A percentile compares a stretch with the other conserved stretches of the same genome.
These are phyloP conservation scores for Ectropis grisescens DNA, from an alignment of 1,140 invertebrate species.

Conservation along the genomic window DNA sequence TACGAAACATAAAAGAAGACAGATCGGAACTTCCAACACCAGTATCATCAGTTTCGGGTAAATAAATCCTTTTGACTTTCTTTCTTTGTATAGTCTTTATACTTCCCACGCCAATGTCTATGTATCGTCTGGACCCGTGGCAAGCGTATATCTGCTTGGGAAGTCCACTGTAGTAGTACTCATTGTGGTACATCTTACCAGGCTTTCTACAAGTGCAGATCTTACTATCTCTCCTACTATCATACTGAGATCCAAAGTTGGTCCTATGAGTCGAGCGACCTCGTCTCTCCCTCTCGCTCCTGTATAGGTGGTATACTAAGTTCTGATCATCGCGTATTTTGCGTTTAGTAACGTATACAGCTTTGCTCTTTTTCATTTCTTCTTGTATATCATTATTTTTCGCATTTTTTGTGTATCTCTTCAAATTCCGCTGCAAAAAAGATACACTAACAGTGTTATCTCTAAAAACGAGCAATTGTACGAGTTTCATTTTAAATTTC, in stretches of 20 bases:
- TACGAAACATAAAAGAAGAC: slow-evolving; percentile 17
- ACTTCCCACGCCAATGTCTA: slow-evolving; percentile 31
- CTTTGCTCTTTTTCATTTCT: slow-evolving; percentile 48
- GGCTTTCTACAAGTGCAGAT: slow-evolving; percentile 26
- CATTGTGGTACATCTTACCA: slow-evolving; percentile 4
- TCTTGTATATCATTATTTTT: slow-evolving; percentile 46
- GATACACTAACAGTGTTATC: too few species aligned
- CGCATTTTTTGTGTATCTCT: too few species aligned
- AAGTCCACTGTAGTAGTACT: slow-evolving; percentile 18
- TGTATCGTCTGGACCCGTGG: slow-evolving; percentile 18
- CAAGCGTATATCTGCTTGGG: slow-evolving; percentile 26
- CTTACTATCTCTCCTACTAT: slow-evolving; percentile 20
- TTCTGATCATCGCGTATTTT: slow-evolving; percentile 3
- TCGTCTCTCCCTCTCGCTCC: slow-evolving; percentile 1
- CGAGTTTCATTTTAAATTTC: too few species aligned
- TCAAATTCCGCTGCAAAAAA: too few species aligned
- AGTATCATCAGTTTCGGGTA: slow-evolving; percentile 31
- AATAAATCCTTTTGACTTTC: slow-evolving; percentile 29
- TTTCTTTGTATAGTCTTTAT: slow-evolving; percentile 24
- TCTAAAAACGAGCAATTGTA: too few species aligned
- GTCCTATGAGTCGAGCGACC: too few species aligned
- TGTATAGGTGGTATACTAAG: slow-evolving; percentile 13
- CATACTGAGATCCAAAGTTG: slow-evolving; percentile 22
- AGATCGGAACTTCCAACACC: slow-evolving; percentile 29
- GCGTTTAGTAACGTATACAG: slow-evolving; percentile 21